Conservation (phyloP, 1,140 invertebrate genomes). For the Plutomurus gul region DNA sequence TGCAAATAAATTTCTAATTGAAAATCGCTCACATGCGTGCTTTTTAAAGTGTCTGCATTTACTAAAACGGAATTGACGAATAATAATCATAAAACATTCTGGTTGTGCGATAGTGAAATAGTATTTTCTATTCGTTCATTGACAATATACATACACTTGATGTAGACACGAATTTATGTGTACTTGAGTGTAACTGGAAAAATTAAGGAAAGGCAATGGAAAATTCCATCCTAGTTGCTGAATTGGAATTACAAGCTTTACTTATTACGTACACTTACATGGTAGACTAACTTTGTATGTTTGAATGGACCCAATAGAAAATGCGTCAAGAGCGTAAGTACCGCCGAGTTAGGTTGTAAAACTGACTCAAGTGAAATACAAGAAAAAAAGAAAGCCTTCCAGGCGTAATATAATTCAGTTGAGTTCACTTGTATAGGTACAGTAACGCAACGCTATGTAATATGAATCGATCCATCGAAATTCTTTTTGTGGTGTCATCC, state of each 20-base stretch:
- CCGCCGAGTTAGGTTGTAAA: no score
- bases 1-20: no score
- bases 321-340: background rate
- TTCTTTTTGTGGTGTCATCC: background rate
- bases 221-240: background rate
- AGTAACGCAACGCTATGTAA: background rate
- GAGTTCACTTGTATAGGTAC: background rate
- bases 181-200: no score
- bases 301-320: background rate
- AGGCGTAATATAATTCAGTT: constrained; percentile 10
- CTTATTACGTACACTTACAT: background rate
- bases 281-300: background rate
- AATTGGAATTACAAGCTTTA: background rate
- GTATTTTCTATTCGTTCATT: no score
- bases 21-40: no score
- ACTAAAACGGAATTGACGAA: no score
- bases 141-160: no score
- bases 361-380: background rate
- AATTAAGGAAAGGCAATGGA: no score
- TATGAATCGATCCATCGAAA: background rate
- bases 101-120: no score
- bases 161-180: no score
- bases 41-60: no score
- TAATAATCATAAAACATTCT: no score
- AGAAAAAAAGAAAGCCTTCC: background rate